Evolutionary conservation across 2,113 vertebrate genomes (phyloP), one percentile per base, ranked within the genome.

Genomic region (Lasiurus cinereus): DNA sequence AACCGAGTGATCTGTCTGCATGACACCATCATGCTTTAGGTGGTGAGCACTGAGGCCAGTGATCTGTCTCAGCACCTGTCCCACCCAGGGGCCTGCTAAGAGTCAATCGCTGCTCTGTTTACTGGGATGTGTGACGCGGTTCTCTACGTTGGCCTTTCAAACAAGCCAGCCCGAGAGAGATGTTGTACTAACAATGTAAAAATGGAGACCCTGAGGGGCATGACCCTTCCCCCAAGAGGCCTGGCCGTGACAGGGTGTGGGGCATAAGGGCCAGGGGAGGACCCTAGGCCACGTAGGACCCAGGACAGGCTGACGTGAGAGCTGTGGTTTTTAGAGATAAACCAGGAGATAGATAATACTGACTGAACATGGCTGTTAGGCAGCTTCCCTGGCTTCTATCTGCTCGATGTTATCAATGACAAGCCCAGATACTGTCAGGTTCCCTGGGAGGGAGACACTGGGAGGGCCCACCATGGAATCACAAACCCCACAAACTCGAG

Each of bases 381-480:
- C 46, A 79, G 52, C 43, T 8, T 5, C 62, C 43, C 24, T 50
- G 33, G 39, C 29, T 62, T 62, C 22, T 64, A 69, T 31, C 66
- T 15, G 33, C 22, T 6, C 0, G 2, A 54, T 4, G 13, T 27
- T 12, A 10, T 16, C 8, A 85, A 10, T 1, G 48, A 70, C 66
- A 31, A 8, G 5, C 14, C 36, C 48, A 19, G 48, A 39, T 2
- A 24, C 10, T 36, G 0, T 52, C 8, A 5, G 0, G 48, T 21
- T 29, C 27, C 33, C 18, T 0, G 0, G 33, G 19, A 2, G 2
- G 11, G 59, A 11, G 54, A 22, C n/a, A 16, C 0, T 7, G 52
- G n/a, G 43, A 31, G 73, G 69, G 33, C 67, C 67, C 33, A 36
- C 16, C 3, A 21, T 31, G 29, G 73, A 48, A 18, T n/a, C 83